Evolutionary conservation across 1,140 invertebrate genomes (phyloP).

Genomic region (Oppia nitens): DNA sequence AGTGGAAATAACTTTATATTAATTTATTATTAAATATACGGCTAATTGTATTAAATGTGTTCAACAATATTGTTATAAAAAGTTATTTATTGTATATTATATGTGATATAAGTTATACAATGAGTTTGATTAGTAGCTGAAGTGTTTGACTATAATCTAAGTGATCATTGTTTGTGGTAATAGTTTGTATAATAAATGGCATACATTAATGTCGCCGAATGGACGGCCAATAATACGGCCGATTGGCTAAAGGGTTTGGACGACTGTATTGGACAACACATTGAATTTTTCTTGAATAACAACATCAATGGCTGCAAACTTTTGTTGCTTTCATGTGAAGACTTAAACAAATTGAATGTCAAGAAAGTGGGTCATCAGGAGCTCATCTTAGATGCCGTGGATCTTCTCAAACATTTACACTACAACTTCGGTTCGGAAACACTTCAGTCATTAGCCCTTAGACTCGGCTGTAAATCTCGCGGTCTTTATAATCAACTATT

Average conservation of each 20-base stretch:
- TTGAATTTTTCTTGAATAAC: constrained; percentile 59
- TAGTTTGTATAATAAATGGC: constrained; percentile 17
- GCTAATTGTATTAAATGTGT: too few species aligned
- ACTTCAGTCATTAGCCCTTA: constrained; percentile 64
- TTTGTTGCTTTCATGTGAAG: constrained; percentile 60
- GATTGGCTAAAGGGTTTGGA: constrained; percentile 86
- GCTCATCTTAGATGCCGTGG: constrained; percentile 71
- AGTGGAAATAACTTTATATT: too few species aligned
- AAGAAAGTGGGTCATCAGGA: constrained; percentile 77
- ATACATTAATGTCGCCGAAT: constrained; percentile 65
- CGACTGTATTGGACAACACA: constrained; percentile 56
- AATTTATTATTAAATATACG: too few species aligned
- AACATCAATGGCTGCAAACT: constrained; percentile 62
- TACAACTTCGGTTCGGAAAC: constrained; percentile 79
- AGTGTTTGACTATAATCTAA: too few species aligned
- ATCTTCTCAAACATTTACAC: constrained; percentile 69
- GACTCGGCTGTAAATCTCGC: constrained; percentile 60
- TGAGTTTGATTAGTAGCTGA: too few species aligned
- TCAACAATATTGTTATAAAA: background rate
- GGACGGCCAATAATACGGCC: constrained; percentile 78
- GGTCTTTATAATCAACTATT: constrained; percentile 55
- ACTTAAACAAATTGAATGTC: constrained; percentile 67
- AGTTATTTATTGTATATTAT: background rate
- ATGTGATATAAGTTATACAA: background rate
- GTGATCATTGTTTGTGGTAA: background rate